These are phyloP conservation scores for Cisticola juncidis DNA, from an alignment of 2,113 vertebrate genomes.

Conservation along the genomic window DNA sequence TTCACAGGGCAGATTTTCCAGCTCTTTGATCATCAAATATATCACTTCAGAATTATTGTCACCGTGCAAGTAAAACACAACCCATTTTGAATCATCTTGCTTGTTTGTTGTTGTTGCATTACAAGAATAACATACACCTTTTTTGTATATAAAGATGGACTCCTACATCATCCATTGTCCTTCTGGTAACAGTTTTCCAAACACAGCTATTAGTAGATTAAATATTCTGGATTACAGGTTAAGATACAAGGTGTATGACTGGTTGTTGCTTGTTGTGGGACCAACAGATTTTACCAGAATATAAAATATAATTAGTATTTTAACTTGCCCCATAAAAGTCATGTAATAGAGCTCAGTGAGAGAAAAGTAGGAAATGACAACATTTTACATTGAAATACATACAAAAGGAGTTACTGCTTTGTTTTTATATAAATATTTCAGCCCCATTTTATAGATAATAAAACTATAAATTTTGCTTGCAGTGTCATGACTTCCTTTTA, in stretches of 20 bases:
- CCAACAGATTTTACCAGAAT: not conserved
- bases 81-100: not conserved
- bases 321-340: not conserved
- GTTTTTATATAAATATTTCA: not conserved
- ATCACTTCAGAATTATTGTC: not conserved
- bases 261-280: not conserved
- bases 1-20: not conserved
- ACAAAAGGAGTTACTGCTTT: not conserved
- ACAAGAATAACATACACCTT: not conserved
- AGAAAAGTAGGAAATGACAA: not conserved
- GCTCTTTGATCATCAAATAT: not conserved
- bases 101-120: not conserved
- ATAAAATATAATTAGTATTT: not conserved
- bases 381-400: not conserved
- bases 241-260: not conserved
- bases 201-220: not conserved
- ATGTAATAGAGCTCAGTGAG: not conserved
- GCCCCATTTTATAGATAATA: not conserved
- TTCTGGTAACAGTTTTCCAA: not conserved
- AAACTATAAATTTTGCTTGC: not conserved
- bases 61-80: not conserved
- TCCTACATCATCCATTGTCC: not conserved
- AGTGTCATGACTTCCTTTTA: not conserved
- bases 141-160: not conserved
- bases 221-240: not conserved